Evolutionary conservation across 2,797 vertebrate species (phyloP), one percentile per base, ranked within the genome.

Genomic region (Paedocypris micromegethes): DNA sequence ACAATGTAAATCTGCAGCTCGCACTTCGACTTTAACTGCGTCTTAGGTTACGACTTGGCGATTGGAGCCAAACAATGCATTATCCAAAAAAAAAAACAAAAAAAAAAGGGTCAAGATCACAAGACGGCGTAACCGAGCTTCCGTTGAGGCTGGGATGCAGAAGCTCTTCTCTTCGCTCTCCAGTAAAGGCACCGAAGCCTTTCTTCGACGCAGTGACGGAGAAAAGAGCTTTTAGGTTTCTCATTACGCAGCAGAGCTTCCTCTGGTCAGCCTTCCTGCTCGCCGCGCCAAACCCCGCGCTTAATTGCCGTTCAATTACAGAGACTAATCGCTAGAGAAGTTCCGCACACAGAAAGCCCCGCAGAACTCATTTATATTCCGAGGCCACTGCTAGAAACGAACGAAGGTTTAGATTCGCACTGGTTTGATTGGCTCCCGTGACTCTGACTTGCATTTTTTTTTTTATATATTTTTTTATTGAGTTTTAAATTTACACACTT

Each of bases 241-340:
- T 79, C 64, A 62, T 81, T 77, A 75, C 66, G 37, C 37, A 55
- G 61, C 49, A 48, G 44, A 49, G 58, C 66, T 70, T 77, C 65
- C 70, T 50, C 66, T 69, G 65, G 71, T 64, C 71, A 45, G 73
- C 78, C 51, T 83, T 86, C 82, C 81, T 61, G 82, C 82, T 84
- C 83, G 75, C 81, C 82, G 80, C 81, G 82, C 70, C 81, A 84
- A 88, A 88, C 86, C 81, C 79, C 83, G 86, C 70, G 79, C 82
- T 84, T 86, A 89, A 90, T 88, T 84, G 87, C 77, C 85, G 81
- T 88, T 90, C 86, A 88, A 87, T 89, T 88, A 89, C 82, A 79
- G 73, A 80, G 78, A 83, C 81, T 88, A 85, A 87, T 84, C 83
- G 81, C 76, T 66, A 71, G 67, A 68, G 72, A 70, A 72, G 72